phyloP scores from a whole-genome alignment of 2,888 invertebrate species.

The Graphium colonna region DNA sequence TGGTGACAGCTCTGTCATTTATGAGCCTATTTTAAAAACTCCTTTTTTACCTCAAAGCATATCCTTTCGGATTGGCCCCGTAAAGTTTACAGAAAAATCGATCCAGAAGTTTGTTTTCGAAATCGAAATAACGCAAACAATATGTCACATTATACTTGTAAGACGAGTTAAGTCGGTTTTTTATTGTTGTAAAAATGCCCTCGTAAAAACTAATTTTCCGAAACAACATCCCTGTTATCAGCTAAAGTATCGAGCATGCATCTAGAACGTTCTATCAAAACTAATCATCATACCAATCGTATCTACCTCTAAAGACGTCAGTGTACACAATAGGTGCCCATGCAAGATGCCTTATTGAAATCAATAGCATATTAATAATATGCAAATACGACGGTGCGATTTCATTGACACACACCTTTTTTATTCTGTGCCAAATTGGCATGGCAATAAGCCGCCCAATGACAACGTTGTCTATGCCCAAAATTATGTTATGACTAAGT shows the following conservation, averaged over 20 bases:
- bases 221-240: too few species aligned
- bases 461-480: not conserved
- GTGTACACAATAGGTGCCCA: slow-evolving; percentile 1
- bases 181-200: too few species aligned
- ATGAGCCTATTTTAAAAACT: too few species aligned
- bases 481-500: not conserved
- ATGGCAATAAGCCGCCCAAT: not conserved
- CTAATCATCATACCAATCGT: not conserved
- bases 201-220: too few species aligned
- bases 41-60: too few species aligned
- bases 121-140: too few species aligned
- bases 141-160: too few species aligned
- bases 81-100: too few species aligned
- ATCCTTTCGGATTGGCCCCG: too few species aligned
- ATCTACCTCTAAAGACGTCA: slow-evolving; percentile 4
- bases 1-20: too few species aligned
- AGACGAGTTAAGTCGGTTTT: too few species aligned
- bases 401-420: not conserved
- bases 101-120: too few species aligned
- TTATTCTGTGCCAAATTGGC: not conserved
- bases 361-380: slow-evolving; percentile 9
- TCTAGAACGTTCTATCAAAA: not conserved
- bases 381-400: slow-evolving; percentile 6
- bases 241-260: not conserved
- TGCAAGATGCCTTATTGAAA: slow-evolving; percentile 6